Conservation (phyloP, 2,797 vertebrate genomes). For the Microhierax caerulescens region DNA sequence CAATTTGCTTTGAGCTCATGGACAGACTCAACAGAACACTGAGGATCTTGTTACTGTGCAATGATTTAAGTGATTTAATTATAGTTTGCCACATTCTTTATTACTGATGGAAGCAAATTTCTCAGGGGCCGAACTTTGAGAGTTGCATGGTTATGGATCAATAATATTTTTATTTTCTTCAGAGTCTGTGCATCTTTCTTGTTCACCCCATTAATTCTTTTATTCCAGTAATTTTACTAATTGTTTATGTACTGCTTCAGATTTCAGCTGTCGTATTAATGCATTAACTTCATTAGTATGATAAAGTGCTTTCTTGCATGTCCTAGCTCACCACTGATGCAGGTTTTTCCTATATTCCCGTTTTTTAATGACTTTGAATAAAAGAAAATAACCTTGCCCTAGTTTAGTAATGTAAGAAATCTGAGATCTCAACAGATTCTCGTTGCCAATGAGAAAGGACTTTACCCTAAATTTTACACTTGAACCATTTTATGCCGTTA, state of each 20-base stretch:
- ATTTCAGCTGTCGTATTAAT: not conserved
- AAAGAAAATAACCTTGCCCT: not conserved
- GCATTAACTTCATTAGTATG: not conserved
- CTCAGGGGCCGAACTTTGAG: not conserved
- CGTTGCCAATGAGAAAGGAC: not conserved
- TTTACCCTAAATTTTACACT: not conserved
- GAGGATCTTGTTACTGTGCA: not conserved
- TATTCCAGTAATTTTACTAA: not conserved
- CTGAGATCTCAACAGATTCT: not conserved
- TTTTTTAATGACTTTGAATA: not conserved
- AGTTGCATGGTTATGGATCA: not conserved
- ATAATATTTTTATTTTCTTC: not conserved
- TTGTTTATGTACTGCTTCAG: not conserved
- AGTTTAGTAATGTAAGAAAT: not conserved
- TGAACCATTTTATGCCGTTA: not conserved
- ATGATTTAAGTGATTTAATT: not conserved
- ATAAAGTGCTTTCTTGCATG: not conserved
- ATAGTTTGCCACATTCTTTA: not conserved
- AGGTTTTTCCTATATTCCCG: not conserved
- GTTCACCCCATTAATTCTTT: not conserved
- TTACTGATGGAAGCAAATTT: not conserved
- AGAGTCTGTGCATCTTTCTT: not conserved
- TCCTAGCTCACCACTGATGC: not conserved
- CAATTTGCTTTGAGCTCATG: not conserved
- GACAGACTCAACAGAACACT: not conserved